Conservation (phyloP, 1,140 invertebrate species). For the Homarus americanus region DNA sequence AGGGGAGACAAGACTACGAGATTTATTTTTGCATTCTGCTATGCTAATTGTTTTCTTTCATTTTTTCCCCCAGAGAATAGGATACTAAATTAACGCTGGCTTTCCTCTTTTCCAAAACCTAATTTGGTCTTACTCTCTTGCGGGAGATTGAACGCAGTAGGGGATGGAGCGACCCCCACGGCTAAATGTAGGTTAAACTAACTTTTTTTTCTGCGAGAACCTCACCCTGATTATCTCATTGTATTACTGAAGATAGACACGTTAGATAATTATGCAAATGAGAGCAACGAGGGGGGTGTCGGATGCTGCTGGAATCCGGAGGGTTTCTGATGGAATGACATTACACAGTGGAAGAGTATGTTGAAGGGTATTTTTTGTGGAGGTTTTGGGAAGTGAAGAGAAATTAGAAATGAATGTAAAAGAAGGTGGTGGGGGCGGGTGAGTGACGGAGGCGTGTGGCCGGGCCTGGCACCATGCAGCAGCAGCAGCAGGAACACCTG, state of each 20-base stretch:
- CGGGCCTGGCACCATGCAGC: conserved; percentile 22
- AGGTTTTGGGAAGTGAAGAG: neutral
- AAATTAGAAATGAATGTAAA: neutral
- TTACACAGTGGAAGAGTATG: neutral
- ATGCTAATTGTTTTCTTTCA: conserved; percentile 55
- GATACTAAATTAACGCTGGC: conserved; percentile 65
- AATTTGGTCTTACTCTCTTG: conserved; percentile 69
- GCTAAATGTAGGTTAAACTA: conserved; percentile 68
- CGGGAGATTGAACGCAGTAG: conserved; percentile 68
- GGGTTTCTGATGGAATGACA: neutral
- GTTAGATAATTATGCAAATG: conserved; percentile 66
- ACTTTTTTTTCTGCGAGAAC: conserved; percentile 59
- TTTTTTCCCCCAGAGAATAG: conserved; percentile 22
- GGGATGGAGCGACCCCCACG: conserved; percentile 55
- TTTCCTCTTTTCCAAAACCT: conserved; percentile 64
- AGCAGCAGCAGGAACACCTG: conserved; percentile 35
- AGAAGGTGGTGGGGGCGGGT: neutral
- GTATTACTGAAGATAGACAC: conserved; percentile 70
- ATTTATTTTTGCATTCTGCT: conserved; percentile 29
- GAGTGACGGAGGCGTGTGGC: conserved; percentile 11
- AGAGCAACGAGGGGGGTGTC: conserved; percentile 38
- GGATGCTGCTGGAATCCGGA: neutral
- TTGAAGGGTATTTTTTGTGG: neutral
- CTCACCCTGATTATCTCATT: conserved; percentile 65
- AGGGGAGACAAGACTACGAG: neutral